Conservation (phyloP, 2,797 vertebrate genomes). For the Coregonus sp. region DNA sequence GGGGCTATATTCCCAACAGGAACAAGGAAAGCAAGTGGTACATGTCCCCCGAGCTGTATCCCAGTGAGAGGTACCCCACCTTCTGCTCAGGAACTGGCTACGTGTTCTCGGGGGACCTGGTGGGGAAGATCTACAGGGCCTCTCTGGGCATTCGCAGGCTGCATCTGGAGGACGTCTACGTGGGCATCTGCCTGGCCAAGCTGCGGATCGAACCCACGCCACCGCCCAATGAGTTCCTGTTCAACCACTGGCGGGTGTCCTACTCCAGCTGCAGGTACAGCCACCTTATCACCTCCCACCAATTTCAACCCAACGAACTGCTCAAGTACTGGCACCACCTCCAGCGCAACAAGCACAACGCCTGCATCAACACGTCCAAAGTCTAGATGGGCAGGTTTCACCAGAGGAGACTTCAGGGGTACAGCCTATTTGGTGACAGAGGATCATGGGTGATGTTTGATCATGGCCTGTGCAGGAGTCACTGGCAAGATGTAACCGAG, state of each 20-base stretch:
- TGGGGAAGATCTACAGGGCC: conserved; percentile 85
- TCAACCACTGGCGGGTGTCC: conserved; percentile 97
- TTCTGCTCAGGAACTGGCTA: conserved; percentile 99
- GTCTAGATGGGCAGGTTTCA: conserved; percentile 78
- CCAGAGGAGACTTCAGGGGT: conserved; percentile 75
- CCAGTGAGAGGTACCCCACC: conserved; percentile 87
- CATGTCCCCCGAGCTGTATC: conserved; percentile 91
- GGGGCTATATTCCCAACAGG: conserved; percentile 87
- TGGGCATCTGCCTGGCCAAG: conserved; percentile 92
- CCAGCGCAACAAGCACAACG: conserved; percentile 92
- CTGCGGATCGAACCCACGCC: conserved; percentile 86
- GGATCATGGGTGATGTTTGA: not conserved
- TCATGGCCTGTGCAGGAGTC: not conserved
- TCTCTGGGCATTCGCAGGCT: conserved; percentile 84
- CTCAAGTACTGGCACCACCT: conserved; percentile 96
- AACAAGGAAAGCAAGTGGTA: conserved; percentile 98
- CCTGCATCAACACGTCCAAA: conserved; percentile 83
- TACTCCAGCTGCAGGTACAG: conserved; percentile 98
- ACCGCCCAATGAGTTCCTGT: conserved; percentile 91
- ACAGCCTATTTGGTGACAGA: not conserved
- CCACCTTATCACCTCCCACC: conserved; percentile 96
- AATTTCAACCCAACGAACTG: conserved; percentile 92
- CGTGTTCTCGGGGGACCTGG: conserved; percentile 93
- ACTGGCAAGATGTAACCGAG: not conserved
- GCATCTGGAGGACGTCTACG: conserved; percentile 95